Percentiles rank a stretch among this genome's conserved stretches.
These are phyloP conservation scores for Scatophagus argus DNA, from an alignment of 2,113 vertebrate species.

Conservation along the genomic window DNA sequence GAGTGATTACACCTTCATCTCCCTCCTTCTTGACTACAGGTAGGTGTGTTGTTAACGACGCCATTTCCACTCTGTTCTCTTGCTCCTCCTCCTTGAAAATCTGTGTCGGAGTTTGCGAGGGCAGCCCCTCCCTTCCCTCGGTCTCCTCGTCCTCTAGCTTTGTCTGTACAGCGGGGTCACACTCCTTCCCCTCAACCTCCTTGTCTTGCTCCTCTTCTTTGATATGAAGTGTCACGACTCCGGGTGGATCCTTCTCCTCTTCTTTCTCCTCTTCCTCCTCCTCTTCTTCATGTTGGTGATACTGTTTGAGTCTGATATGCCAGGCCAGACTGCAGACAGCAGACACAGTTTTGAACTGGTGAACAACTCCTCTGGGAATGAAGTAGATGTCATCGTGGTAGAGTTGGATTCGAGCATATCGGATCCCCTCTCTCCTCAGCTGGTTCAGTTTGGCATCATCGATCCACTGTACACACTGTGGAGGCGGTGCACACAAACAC, in stretches of 20 bases:
- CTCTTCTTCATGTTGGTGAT: slow-evolving; percentile 83
- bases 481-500: slow-evolving; percentile 21
- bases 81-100: slow-evolving; percentile 65
- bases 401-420: slow-evolving; percentile 96
- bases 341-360: slow-evolving; percentile 99
- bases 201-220: slow-evolving; percentile 64
- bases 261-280: slow-evolving; percentile 43
- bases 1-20: slow-evolving; percentile 41
- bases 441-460: slow-evolving; percentile 99
- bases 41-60: slow-evolving; percentile 14
- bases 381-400: slow-evolving; percentile 99
- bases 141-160: slow-evolving; percentile 50
- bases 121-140: slow-evolving; percentile 19
- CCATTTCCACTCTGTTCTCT: slow-evolving; percentile 37
- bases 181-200: slow-evolving; percentile 33
- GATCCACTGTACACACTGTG: slow-evolving; percentile 98
- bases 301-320: slow-evolving; percentile 95
- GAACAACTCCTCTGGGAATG: slow-evolving; percentile 97
- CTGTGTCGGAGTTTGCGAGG: slow-evolving; percentile 30
- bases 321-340: slow-evolving; percentile 98
- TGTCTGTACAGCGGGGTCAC: slow-evolving; percentile 25
- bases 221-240: slow-evolving; percentile 33
- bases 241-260: slow-evolving; percentile 25
- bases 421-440: slow-evolving; percentile 96
- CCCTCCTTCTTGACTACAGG: slow-evolving; percentile 54